These are phyloP conservation scores for Ceryle rudis DNA, from an alignment of 2,797 vertebrate genomes.

Conservation along the genomic window DNA sequence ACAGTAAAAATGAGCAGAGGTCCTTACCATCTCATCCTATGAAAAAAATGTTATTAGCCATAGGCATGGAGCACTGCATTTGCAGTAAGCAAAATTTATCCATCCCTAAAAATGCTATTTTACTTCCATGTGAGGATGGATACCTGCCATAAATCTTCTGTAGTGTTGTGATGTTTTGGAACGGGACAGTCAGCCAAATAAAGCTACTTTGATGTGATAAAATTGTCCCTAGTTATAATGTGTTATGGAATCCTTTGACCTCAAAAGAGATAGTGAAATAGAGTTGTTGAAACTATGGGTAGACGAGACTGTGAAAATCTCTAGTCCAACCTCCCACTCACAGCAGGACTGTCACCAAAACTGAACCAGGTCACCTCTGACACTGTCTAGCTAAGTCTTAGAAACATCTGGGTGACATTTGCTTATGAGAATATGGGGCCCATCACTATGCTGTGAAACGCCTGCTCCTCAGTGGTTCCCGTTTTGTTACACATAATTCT, in stretches of 20 bases:
- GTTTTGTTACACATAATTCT: not conserved
- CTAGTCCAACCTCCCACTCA: not conserved
- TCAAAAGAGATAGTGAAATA: not conserved
- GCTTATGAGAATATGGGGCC: not conserved
- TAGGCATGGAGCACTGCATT: not conserved
- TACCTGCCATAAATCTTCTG: not conserved
- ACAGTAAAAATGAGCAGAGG: not conserved
- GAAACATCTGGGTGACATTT: not conserved
- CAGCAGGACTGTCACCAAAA: not conserved
- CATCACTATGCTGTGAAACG: not conserved
- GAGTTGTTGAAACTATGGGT: not conserved
- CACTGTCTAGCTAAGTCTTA: not conserved
- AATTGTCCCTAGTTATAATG: not conserved
- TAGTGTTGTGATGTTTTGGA: not conserved
- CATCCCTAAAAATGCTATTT: not conserved
- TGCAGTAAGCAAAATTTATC: not conserved
- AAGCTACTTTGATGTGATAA: not conserved
- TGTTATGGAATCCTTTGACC: not conserved
- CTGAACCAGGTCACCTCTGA: not conserved
- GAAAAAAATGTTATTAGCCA: not conserved
- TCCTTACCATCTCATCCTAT: not conserved
- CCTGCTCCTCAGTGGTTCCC: not conserved
- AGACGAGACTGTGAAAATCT: not conserved
- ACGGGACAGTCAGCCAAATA: not conserved
- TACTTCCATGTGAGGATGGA: not conserved